A percentile compares a stretch with the other conserved stretches of the same genome.
Evolutionary conservation across 2,797 vertebrate species (phyloP).

Genomic region (Lepidocolaptes lacrymiger): DNA sequence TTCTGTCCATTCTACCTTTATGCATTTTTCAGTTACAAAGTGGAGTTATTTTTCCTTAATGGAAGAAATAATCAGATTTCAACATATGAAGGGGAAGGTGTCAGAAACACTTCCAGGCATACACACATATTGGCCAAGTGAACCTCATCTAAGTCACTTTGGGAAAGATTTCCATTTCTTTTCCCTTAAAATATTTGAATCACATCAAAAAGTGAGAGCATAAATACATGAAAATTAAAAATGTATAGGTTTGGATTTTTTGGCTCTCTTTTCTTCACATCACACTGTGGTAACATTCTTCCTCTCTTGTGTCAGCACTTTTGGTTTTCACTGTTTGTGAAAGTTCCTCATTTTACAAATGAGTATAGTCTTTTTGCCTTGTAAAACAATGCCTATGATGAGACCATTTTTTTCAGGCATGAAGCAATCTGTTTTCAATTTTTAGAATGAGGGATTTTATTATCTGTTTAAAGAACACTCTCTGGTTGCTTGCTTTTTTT

Average conservation of each 20-base stretch:
- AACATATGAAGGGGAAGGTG: neutral
- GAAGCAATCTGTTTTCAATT: conserved; percentile 69
- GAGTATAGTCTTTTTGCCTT: conserved; percentile 66
- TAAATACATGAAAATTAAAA: neutral
- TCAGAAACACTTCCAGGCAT: neutral
- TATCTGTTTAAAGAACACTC: conserved; percentile 72
- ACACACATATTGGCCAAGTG: neutral
- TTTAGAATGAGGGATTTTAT: conserved; percentile 75
- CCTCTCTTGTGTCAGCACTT: conserved; percentile 69
- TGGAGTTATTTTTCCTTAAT: neutral
- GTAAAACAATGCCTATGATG: conserved; percentile 73
- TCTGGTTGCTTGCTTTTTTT: conserved; percentile 36
- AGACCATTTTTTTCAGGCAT: conserved; percentile 56
- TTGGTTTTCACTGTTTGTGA: conserved; percentile 79
- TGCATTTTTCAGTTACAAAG: neutral
- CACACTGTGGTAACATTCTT: conserved; percentile 59
- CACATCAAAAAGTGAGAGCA: neutral
- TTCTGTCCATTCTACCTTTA: neutral
- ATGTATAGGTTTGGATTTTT: neutral
- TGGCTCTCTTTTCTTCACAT: conserved; percentile 24
- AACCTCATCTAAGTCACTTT: neutral
- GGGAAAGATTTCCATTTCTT: neutral
- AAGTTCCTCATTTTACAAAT: conserved; percentile 78
- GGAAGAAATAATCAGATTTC: neutral
- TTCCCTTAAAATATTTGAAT: neutral